These are phyloP conservation scores for Thripadectes ignobilis DNA, from an alignment of 2,797 vertebrate genomes.

Conservation along the genomic window DNA sequence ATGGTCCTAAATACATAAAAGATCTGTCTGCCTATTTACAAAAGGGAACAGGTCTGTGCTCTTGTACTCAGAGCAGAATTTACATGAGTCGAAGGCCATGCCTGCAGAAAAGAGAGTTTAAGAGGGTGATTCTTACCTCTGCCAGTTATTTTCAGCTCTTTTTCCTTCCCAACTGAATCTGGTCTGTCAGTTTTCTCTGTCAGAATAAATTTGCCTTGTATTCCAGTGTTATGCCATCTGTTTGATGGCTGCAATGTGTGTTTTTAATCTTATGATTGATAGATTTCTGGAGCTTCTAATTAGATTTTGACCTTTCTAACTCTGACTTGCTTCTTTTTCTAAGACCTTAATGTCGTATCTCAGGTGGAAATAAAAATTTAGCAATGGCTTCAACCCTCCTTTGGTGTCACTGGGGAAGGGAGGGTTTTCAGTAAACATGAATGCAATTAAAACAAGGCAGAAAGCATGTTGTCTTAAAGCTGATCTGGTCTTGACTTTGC, in stretches of 20 bases:
- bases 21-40: background rate
- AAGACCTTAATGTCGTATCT: background rate
- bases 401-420: background rate
- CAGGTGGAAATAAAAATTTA: background rate
- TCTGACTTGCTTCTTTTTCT: background rate
- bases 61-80: background rate
- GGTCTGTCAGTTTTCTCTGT: slow-evolving; percentile 32
- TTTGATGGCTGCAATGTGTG: background rate
- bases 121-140: background rate
- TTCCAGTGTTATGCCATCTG: slow-evolving; percentile 16
- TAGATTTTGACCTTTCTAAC: background rate
- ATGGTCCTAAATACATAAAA: background rate
- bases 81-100: background rate
- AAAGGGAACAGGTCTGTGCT: background rate
- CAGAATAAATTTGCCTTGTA: slow-evolving; percentile 23
- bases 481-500: background rate
- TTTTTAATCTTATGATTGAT: slow-evolving; percentile 32
- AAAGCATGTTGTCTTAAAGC: background rate
- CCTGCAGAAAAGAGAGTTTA: background rate
- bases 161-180: background rate
- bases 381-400: background rate
- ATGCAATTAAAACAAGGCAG: background rate
- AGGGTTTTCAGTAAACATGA: background rate
- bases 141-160: background rate
- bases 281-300: slow-evolving; percentile 33